These are phyloP conservation scores for Hoplostethus mediterraneus DNA, from an alignment of 2,797 vertebrate species.

Conservation along the genomic window DNA sequence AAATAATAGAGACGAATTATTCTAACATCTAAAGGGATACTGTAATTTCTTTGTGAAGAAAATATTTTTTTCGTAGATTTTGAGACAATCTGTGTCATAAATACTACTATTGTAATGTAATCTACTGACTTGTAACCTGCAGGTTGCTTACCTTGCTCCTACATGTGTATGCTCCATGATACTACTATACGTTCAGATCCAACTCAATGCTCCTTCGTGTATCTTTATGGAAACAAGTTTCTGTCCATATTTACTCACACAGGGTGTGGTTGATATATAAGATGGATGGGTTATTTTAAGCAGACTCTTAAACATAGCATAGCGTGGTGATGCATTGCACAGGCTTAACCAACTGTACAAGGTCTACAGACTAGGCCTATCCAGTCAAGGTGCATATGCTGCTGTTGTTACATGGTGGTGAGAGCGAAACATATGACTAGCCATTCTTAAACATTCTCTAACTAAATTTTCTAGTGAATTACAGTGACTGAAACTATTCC, in stretches of 20 bases:
- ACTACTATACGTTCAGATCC: too few species aligned
- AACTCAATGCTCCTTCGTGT: not conserved
- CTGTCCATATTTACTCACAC: conserved; percentile 15
- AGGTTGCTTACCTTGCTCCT: not conserved
- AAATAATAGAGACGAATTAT: too few species aligned
- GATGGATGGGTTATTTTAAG: conserved; percentile 25
- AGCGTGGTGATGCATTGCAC: conserved; percentile 12
- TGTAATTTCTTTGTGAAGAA: not conserved
- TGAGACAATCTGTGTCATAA: not conserved
- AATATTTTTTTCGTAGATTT: not conserved
- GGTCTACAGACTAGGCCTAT: not conserved
- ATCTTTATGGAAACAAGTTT: conserved; percentile 28
- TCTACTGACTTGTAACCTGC: not conserved
- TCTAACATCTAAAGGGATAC: too few species aligned
- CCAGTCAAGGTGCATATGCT: conserved; percentile 21
- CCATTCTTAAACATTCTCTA: not conserved
- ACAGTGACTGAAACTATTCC: conserved; percentile 1
- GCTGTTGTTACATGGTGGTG: not conserved
- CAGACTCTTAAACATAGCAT: conserved; percentile 21
- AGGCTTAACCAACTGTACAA: not conserved
- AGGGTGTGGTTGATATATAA: conserved; percentile 28
- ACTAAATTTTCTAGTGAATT: not conserved
- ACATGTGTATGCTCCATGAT: not conserved
- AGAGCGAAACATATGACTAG: too few species aligned
- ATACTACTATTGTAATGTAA: not conserved